These are phyloP conservation scores for Poliocrania exsul DNA, from an alignment of 2,797 vertebrate species.

Conservation along the genomic window DNA sequence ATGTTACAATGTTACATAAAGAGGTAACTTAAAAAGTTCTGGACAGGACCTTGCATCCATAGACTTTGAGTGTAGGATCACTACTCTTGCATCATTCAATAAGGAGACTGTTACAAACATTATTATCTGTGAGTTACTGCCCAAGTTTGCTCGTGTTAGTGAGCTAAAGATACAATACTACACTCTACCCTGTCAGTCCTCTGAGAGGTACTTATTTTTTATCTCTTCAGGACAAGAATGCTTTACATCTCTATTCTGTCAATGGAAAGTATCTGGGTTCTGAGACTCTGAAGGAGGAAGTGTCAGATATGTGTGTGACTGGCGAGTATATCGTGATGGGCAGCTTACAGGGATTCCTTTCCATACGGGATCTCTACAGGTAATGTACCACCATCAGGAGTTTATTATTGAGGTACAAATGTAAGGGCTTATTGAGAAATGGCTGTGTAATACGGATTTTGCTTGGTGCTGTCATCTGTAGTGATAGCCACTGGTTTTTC, in stretches of 20 bases:
- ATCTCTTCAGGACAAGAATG: conserved; percentile 89
- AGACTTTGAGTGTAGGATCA: fast-evolving
- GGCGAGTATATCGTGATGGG: conserved; percentile 89
- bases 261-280: conserved; percentile 91
- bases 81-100: background rate
- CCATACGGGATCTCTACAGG: conserved; percentile 94
- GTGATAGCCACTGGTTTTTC: background rate
- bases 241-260: conserved; percentile 92
- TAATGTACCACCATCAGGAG: conserved; percentile 41
- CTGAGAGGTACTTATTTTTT: background rate
- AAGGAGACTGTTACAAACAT: background rate
- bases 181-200: background rate
- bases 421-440: background rate
- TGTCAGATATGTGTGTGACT: conserved; percentile 91
- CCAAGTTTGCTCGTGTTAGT: background rate
- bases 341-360: conserved; percentile 92
- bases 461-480: background rate
- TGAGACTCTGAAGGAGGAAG: conserved; percentile 89
- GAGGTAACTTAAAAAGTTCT: background rate
- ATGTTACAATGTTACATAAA: background rate
- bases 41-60: background rate
- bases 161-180: background rate
- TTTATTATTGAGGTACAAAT: background rate
- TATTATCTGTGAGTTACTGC: background rate
- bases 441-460: background rate